Conservation (phyloP, 2,888 invertebrate genomes). For the Andrena praecox region DNA sequence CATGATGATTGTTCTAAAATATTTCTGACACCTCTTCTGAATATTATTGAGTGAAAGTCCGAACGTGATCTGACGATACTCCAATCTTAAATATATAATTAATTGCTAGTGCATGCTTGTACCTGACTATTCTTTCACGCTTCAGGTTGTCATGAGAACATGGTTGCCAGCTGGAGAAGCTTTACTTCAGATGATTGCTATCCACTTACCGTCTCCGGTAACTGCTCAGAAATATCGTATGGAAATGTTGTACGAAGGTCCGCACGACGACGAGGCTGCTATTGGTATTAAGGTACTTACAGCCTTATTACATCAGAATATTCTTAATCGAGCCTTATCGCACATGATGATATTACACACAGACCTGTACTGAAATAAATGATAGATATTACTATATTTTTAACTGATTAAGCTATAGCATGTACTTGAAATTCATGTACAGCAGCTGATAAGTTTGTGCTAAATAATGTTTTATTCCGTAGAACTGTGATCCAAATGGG, state of each 20-base stretch:
- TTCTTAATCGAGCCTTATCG: not conserved
- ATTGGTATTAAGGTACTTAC: slow-evolving; percentile 91
- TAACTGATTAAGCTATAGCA: slow-evolving; percentile 35
- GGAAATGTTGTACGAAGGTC: slow-evolving; percentile 99
- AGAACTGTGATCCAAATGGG: slow-evolving; percentile 97
- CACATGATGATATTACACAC: slow-evolving; percentile 40
- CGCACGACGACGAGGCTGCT: slow-evolving; percentile 97
- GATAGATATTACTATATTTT: slow-evolving; percentile 21
- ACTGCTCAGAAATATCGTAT: slow-evolving; percentile 99
- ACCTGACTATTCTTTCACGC: slow-evolving; percentile 39
- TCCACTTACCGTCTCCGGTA: slow-evolving; percentile 99
- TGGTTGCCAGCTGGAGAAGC: slow-evolving; percentile 99
- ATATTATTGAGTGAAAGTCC: slow-evolving; percentile 74
- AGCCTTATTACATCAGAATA: not conserved
- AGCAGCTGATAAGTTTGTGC: not conserved
- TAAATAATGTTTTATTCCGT: slow-evolving; percentile 63
- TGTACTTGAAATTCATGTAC: not conserved
- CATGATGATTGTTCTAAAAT: slow-evolving; percentile 79
- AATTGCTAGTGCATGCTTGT: not conserved
- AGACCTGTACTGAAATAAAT: slow-evolving; percentile 61
- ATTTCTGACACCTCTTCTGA: slow-evolving; percentile 85
- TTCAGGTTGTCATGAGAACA: slow-evolving; percentile 96
- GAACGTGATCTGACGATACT: slow-evolving; percentile 72
- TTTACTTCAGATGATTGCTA: slow-evolving; percentile 99
- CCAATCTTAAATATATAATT: slow-evolving; percentile 5